These are phyloP conservation scores for Philereme transversata DNA, from an alignment of 2,888 invertebrate genomes.

Conservation along the genomic window DNA sequence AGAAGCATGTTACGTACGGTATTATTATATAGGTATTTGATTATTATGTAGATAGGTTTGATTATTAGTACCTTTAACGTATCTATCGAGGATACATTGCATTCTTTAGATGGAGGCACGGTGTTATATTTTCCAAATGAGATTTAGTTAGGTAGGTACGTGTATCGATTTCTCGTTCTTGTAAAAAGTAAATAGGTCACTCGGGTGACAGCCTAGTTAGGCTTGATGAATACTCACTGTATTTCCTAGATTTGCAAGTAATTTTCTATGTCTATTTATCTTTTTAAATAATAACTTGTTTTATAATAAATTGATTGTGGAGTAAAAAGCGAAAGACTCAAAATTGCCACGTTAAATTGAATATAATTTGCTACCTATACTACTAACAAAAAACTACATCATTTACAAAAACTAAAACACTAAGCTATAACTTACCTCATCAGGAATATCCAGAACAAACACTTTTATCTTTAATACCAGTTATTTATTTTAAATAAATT, in stretches of 20 bases:
- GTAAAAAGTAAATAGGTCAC: slow-evolving; percentile 32
- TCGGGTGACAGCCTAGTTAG: slow-evolving; percentile 23
- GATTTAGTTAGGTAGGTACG: neutral
- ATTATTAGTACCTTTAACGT: too few species aligned
- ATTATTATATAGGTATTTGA: too few species aligned
- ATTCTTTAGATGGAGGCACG: too few species aligned
- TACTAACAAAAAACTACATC: neutral
- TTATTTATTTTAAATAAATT: slow-evolving; percentile 42
- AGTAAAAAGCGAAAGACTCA: too few species aligned
- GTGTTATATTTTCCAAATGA: slow-evolving; percentile 7
- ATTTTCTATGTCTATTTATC: too few species aligned
- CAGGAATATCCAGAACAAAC: slow-evolving; percentile 18
- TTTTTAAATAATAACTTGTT: too few species aligned
- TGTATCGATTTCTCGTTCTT: slow-evolving; percentile 14
- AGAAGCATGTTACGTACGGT: too few species aligned
- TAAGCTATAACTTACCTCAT: slow-evolving; percentile 42
- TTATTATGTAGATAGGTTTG: too few species aligned
- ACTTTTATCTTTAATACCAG: slow-evolving; percentile 14
- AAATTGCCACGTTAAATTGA: too few species aligned
- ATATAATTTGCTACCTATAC: too few species aligned
- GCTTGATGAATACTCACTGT: neutral
- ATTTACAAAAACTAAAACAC: slow-evolving; percentile 28
- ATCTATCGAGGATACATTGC: too few species aligned
- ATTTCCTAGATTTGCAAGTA: neutral
- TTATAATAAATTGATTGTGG: too few species aligned